Percentiles rank a stretch among this genome's conserved stretches.
phyloP scores from a whole-genome alignment of 37 sponge, comb jelly and placozoan species.

The Ianthella basta region DNA sequence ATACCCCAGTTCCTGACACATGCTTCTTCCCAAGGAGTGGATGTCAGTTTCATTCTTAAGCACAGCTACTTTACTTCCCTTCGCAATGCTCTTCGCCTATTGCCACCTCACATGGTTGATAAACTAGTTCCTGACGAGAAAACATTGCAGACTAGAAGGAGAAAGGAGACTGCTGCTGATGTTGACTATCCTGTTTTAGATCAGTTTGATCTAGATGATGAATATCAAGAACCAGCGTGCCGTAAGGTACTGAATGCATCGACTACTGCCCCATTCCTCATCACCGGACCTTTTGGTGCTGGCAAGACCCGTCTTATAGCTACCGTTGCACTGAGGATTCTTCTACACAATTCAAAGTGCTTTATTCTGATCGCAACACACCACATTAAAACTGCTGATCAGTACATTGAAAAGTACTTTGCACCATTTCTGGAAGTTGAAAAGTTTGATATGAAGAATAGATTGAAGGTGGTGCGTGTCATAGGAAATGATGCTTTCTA shows the following conservation, averaged over 20 bases:
- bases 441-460: no score
- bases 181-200: background rate
- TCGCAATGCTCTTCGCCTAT: slow-evolving; percentile 13
- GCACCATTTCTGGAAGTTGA: background rate
- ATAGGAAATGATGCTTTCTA: no score
- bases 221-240: slow-evolving; percentile 23
- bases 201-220: background rate
- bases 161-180: background rate
- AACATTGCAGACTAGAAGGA: background rate
- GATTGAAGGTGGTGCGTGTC: no score
- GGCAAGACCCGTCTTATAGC: slow-evolving; percentile 36
- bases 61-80: slow-evolving; percentile 36
- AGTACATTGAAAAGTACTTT: slow-evolving; percentile 36
- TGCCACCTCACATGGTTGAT: background rate
- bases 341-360: background rate
- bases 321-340: slow-evolving; percentile 1
- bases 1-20: no score
- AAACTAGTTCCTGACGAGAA: background rate
- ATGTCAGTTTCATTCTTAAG: slow-evolving; percentile 33
- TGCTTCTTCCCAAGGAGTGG: background rate
- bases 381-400: slow-evolving; percentile 32
- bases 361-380: slow-evolving; percentile 25
- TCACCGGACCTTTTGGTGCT: slow-evolving; percentile 45
- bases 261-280: background rate
- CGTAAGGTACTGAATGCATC: background rate